These are phyloP conservation scores for Siniperca obscura DNA, from an alignment of 2,797 vertebrate species.

Conservation along the genomic window DNA sequence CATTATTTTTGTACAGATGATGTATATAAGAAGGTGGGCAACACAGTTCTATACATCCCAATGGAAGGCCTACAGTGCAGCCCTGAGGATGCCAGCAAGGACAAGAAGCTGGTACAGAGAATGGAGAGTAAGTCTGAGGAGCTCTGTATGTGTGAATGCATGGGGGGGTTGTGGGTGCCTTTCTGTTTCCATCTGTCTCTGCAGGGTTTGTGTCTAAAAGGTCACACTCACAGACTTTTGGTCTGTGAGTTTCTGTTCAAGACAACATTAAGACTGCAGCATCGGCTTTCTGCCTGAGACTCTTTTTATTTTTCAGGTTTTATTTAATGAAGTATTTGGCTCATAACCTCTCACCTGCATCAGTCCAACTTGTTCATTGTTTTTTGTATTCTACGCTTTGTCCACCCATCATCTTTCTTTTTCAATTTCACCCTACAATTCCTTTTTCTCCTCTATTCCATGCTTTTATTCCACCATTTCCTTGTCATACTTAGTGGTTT, in stretches of 20 bases:
- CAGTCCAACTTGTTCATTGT: background rate
- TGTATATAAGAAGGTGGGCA: constrained; percentile 82
- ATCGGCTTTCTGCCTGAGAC: background rate
- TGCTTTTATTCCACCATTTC: background rate
- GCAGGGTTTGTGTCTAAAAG: constrained; percentile 10
- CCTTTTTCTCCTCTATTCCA: background rate
- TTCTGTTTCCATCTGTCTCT: constrained; percentile 9
- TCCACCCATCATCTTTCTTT: background rate
- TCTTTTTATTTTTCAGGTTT: background rate
- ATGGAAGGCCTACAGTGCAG: constrained; percentile 82
- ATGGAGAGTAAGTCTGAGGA: constrained; percentile 88
- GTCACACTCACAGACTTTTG: constrained; percentile 2
- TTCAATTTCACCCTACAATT: background rate
- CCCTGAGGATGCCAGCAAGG: constrained; percentile 81
- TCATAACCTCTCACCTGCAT: background rate
- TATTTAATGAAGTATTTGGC: background rate
- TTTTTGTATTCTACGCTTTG: background rate
- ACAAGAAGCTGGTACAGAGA: constrained; percentile 88
- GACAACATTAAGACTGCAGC: background rate
- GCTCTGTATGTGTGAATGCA: background rate
- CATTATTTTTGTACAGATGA: constrained; percentile 80
- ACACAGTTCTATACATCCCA: constrained; percentile 90
- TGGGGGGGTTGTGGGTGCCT: background rate
- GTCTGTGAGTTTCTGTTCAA: background rate
- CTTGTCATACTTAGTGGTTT: background rate